Conservation (phyloP, 2,888 invertebrate genomes). For the Taenaris catops region DNA sequence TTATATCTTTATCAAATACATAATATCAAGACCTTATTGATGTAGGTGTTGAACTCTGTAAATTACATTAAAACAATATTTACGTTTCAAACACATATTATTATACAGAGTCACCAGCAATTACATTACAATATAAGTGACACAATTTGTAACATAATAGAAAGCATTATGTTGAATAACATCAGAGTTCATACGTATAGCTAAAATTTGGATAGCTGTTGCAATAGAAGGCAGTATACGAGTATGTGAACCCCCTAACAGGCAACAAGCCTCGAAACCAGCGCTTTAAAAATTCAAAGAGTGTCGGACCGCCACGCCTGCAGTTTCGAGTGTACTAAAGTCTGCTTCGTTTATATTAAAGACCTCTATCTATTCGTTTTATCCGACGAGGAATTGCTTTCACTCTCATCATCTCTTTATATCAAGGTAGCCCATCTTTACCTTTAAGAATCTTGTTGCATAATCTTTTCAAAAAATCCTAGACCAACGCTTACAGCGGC, state of each 20-base stretch:
- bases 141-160: too few species aligned
- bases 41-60: too few species aligned
- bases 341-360: constrained; percentile 79
- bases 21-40: too few species aligned
- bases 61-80: too few species aligned
- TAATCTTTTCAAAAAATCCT: constrained; percentile 1
- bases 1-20: too few species aligned
- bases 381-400: constrained; percentile 71
- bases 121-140: too few species aligned
- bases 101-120: too few species aligned
- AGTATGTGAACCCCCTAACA: constrained; percentile 22
- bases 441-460: not conserved
- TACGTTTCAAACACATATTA: too few species aligned
- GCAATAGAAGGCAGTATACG: constrained; percentile 17
- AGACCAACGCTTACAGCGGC: too few species aligned
- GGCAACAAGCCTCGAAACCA: constrained; percentile 40
- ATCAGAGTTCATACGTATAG: too few species aligned
- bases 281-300: constrained; percentile 67
- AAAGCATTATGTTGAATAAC: too few species aligned
- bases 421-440: constrained; percentile 26
- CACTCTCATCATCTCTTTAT: constrained; percentile 62
- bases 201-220: constrained; percentile 2
- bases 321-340: constrained; percentile 77
- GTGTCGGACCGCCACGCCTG: constrained; percentile 60
- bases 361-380: constrained; percentile 79